phyloP scores from a whole-genome alignment of 2,113 vertebrate species.

The Hepsetus odoe region DNA sequence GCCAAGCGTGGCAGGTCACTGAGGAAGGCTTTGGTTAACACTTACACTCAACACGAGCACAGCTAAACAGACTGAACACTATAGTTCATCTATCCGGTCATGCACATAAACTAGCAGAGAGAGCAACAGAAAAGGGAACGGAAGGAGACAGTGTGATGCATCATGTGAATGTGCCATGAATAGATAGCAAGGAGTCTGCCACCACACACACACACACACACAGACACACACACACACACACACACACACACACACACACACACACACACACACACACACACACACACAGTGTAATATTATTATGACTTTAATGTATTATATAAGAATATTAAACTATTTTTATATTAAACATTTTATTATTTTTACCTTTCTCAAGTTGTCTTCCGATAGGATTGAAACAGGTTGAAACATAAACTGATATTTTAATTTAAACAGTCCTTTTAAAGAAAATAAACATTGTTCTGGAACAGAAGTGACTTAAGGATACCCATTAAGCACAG shows the following conservation, averaged over 20 bases:
- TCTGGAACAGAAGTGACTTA: no score
- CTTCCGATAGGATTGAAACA: no score
- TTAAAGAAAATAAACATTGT: no score
- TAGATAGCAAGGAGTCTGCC: conserved; percentile 17
- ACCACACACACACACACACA: conserved; percentile 22
- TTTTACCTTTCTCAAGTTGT: no score
- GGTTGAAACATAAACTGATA: no score
- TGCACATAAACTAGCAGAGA: neutral
- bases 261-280: conserved; percentile 13
- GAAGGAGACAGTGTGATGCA: conserved; percentile 59
- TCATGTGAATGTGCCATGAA: conserved; percentile 67
- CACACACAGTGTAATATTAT: neutral
- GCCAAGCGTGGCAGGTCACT: neutral
- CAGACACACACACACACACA: conserved; percentile 2
- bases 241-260: neutral
- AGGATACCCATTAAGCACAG: no score
- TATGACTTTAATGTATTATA: no score
- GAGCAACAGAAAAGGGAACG: conserved; percentile 8
- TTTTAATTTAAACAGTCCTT: no score
- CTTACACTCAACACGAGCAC: neutral
- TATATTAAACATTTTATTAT: no score
- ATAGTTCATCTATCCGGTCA: neutral
- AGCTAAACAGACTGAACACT: neutral
- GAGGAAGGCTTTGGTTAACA: neutral
- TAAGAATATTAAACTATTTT: no score